A percentile compares a stretch with the other conserved stretches of the same genome.
These are phyloP conservation scores for Etheostoma spectabile DNA, from an alignment of 2,113 vertebrate species.

Conservation along the genomic window DNA sequence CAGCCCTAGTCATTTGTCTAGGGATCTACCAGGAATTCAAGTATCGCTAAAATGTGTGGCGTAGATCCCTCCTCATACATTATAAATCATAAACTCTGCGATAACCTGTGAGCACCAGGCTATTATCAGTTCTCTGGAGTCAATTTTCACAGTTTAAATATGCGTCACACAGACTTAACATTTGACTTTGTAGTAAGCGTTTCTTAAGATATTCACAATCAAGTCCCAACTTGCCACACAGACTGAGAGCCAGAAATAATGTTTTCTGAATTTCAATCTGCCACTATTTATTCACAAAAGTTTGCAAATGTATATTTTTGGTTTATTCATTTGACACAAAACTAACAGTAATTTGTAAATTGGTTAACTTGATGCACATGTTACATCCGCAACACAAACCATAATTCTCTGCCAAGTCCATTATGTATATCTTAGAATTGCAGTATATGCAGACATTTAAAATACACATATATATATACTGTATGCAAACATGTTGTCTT, in stretches of 20 bases:
- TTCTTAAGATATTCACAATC: not conserved
- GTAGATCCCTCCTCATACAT: too few relatives aligned
- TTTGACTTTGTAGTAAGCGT: not conserved
- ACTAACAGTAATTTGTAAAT: not conserved
- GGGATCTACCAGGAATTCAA: not conserved
- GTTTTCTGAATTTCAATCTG: too few relatives aligned
- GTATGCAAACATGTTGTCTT: too few relatives aligned
- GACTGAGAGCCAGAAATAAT: too few relatives aligned
- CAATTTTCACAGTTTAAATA: not conserved
- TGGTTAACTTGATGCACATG: not conserved
- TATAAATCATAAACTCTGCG: not conserved
- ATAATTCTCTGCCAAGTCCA: not conserved
- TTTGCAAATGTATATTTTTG: not conserved
- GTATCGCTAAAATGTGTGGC: not conserved
- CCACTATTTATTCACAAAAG: not conserved
- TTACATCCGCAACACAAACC: not conserved
- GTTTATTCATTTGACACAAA: not conserved
- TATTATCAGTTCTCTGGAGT: not conserved
- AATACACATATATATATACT: too few relatives aligned
- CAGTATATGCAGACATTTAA: not conserved
- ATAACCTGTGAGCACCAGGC: too few relatives aligned
- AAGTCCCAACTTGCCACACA: not conserved
- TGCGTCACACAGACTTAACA: not conserved
- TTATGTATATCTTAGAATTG: not conserved
- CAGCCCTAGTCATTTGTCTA: not conserved